Evolutionary conservation across 2,113 vertebrate genomes (phyloP).

Genomic region (Caracal caracal): DNA sequence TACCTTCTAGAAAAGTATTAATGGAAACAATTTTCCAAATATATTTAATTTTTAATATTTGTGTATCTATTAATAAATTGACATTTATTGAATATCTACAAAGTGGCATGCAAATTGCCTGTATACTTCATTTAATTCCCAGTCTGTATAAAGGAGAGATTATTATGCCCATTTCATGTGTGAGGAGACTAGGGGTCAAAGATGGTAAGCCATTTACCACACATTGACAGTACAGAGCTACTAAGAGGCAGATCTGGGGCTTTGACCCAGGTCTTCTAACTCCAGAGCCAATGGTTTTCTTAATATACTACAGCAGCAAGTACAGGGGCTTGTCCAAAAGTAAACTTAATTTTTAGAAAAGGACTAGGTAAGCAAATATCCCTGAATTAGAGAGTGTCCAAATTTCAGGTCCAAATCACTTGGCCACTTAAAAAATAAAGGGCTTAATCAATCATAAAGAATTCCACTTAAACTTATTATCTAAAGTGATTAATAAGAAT

Average conservation of each 20-base stretch:
- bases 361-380: conserved; percentile 43
- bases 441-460: conserved; percentile 54
- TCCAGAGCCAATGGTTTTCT: background rate
- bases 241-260: background rate
- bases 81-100: background rate
- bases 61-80: background rate
- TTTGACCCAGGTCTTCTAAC: conserved; percentile 9
- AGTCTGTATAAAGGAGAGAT: background rate
- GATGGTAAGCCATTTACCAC: background rate
- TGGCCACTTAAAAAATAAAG: conserved; percentile 56
- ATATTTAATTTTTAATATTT: background rate
- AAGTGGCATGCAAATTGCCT: background rate
- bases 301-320: background rate
- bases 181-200: background rate
- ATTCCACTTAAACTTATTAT: conserved; percentile 59
- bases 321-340: background rate
- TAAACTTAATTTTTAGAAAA: conserved; percentile 57
- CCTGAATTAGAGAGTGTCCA: conserved; percentile 44
- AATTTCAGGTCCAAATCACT: conserved; percentile 44
- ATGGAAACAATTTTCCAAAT: background rate
- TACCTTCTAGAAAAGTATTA: background rate
- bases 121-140: background rate
- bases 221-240: background rate
- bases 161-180: background rate
- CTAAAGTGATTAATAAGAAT: conserved; percentile 62